phyloP scores from a whole-genome alignment of 2,888 invertebrate species.

The Lacanobia wlatinum region DNA sequence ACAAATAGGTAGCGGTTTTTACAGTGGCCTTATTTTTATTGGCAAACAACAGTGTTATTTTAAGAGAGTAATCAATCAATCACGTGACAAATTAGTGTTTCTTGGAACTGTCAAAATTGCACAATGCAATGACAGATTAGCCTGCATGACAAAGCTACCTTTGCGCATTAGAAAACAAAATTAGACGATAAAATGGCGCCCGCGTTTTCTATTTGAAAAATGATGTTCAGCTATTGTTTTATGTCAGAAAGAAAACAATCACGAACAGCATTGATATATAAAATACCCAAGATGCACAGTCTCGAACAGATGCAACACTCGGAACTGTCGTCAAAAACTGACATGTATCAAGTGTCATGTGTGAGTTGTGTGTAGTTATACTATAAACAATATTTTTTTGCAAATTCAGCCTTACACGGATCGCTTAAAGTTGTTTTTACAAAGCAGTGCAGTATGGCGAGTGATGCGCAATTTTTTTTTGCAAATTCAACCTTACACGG shows the following conservation, averaged over 20 bases:
- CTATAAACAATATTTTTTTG: too few species aligned
- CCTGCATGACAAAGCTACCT: not conserved
- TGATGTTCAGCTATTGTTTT: not conserved
- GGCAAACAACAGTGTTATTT: not conserved
- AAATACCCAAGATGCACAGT: too few species aligned
- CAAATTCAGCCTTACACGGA: too few species aligned
- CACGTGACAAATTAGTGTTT: not conserved
- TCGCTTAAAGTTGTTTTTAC: too few species aligned
- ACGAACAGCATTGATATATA: too few species aligned
- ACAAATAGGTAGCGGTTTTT: not conserved
- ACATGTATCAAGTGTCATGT: too few species aligned
- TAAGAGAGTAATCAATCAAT: not conserved
- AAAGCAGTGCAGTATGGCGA: too few species aligned
- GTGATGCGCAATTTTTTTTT: too few species aligned
- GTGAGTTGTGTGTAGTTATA: too few species aligned
- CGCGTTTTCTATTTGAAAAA: not conserved
- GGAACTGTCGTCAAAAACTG: too few species aligned
- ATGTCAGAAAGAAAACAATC: not conserved
- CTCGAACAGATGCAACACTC: too few species aligned
- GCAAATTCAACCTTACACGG: too few species aligned
- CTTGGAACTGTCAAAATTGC: not conserved
- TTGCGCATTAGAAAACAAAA: not conserved
- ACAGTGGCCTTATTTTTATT: not conserved
- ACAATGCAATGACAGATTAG: conserved; percentile 9
- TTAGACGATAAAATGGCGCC: not conserved